phyloP scores from a whole-genome alignment of 2,113 vertebrate genomes.

The Heterotis niloticus region DNA sequence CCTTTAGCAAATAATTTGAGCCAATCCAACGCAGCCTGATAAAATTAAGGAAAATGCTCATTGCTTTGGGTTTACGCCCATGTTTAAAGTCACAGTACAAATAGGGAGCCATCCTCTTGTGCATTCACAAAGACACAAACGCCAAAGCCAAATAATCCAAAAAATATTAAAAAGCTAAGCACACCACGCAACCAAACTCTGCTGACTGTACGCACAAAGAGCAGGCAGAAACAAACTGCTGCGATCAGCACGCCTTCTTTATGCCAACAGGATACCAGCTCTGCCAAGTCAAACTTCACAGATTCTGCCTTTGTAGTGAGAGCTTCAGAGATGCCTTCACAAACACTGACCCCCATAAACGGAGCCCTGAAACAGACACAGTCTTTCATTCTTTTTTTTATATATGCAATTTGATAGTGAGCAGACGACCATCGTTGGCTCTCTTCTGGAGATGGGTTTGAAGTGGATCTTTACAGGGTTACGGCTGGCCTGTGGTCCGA shows the following conservation, averaged over 20 bases:
- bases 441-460: background rate
- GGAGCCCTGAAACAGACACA: background rate
- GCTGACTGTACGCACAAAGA: background rate
- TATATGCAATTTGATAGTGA: background rate
- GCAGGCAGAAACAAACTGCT: conserved; percentile 3
- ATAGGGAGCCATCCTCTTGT: too few species aligned
- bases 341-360: background rate
- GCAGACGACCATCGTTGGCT: background rate
- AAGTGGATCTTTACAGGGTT: background rate
- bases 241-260: background rate
- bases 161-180: background rate
- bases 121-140: too few species aligned
- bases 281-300: conserved; percentile 7
- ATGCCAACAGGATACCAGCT: conserved; percentile 2
- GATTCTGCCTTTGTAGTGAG: background rate
- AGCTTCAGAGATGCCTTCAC: background rate
- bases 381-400: background rate
- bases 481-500: background rate
- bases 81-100: too few species aligned
- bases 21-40: too few species aligned
- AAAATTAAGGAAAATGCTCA: too few species aligned
- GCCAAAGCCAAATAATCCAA: background rate
- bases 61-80: too few species aligned
- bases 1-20: too few species aligned
- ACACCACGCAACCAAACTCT: background rate